Percentiles rank a stretch among this genome's conserved stretches.
Conservation (phyloP, 2,797 vertebrate genomes). For the Salarias fasciatus region DNA sequence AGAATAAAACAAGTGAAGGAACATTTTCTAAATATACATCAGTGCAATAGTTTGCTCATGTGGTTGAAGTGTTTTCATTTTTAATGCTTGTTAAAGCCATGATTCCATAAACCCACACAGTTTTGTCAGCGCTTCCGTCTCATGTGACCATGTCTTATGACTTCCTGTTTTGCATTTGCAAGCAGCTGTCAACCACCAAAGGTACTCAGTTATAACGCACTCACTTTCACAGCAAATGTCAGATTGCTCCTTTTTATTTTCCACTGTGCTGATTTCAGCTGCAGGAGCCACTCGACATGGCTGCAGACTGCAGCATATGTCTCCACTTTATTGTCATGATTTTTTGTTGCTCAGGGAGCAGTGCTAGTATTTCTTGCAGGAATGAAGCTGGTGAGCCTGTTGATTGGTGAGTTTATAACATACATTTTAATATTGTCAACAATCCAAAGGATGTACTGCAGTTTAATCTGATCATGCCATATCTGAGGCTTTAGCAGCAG, state of each 20-base stretch:
- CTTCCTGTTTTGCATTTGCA: constrained; percentile 72
- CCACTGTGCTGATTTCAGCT: not conserved
- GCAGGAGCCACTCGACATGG: constrained; percentile 30
- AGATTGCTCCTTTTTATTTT: constrained; percentile 35
- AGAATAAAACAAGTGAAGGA: too few relatives aligned
- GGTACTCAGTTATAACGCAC: constrained; percentile 21
- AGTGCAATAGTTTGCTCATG: too few relatives aligned
- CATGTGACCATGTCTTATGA: constrained; percentile 59
- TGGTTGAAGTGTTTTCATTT: too few relatives aligned
- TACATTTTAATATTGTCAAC: not conserved
- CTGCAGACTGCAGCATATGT: not conserved
- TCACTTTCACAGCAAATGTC: not conserved
- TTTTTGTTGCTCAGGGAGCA: constrained; percentile 38
- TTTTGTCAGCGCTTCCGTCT: constrained; percentile 3
- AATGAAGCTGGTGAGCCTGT: constrained; percentile 88
- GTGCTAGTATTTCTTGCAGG: constrained; percentile 84
- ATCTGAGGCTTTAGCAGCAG: too few relatives aligned
- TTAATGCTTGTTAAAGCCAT: too few relatives aligned
- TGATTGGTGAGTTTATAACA: constrained; percentile 86
- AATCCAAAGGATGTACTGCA: too few relatives aligned
- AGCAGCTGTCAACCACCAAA: constrained; percentile 54
- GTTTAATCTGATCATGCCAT: too few relatives aligned
- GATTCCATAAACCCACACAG: too few relatives aligned
- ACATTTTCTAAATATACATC: too few relatives aligned
- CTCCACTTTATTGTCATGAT: constrained; percentile 20